phyloP scores from a whole-genome alignment of 2,113 vertebrate genomes.

The Pseudonaja textilis region DNA sequence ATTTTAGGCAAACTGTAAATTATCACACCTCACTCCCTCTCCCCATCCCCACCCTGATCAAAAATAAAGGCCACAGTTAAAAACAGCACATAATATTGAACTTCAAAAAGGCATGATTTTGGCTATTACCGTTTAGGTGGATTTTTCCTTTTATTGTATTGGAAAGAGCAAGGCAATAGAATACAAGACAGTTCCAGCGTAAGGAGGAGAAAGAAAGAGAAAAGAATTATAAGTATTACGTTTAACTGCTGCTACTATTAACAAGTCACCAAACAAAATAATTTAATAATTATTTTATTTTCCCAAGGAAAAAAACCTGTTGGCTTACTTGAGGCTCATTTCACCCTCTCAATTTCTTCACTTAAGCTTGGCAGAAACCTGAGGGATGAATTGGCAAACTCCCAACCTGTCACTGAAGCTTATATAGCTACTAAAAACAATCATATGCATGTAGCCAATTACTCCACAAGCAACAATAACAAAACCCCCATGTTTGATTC shows the following conservation, averaged over 20 bases:
- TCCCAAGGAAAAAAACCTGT: neutral
- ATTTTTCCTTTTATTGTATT: conserved; percentile 71
- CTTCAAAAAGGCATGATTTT: neutral
- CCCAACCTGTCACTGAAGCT: neutral
- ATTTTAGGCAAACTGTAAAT: no score
- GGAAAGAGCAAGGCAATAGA: conserved; percentile 61
- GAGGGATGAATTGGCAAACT: neutral
- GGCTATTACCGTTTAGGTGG: conserved; percentile 79
- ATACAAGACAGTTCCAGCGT: conserved; percentile 60
- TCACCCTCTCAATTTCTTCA: neutral
- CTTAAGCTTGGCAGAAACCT: neutral
- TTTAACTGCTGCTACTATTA: neutral
- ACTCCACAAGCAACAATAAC: neutral
- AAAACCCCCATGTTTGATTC: neutral
- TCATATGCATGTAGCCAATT: neutral
- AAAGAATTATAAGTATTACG: conserved; percentile 46
- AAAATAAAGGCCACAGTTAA: neutral
- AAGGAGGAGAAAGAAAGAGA: conserved; percentile 47
- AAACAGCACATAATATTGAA: neutral
- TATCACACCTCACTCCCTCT: neutral
- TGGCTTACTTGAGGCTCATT: neutral
- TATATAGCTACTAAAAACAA: neutral
- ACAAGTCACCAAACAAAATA: neutral
- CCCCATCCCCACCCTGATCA: neutral
- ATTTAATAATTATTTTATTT: neutral